A percentile compares a stretch with the other conserved stretches of the same genome.
Conservation (phyloP, 2,888 invertebrate species). For the Chelonus formosanus region DNA sequence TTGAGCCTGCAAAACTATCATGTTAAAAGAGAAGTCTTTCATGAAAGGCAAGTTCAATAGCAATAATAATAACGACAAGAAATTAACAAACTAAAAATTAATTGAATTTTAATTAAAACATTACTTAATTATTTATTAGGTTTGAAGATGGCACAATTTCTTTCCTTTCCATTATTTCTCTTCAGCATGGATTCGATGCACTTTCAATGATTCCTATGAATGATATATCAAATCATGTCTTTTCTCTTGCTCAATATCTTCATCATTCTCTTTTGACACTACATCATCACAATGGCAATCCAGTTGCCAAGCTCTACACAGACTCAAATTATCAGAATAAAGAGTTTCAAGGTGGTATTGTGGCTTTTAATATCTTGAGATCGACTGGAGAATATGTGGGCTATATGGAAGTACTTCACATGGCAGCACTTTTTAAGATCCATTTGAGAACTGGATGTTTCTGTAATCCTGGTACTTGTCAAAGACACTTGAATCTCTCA, state of each 20-base stretch:
- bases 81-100: no score
- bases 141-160: conserved; percentile 96
- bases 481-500: conserved; percentile 76
- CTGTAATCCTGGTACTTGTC: conserved; percentile 96
- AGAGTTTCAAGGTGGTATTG: conserved; percentile 80
- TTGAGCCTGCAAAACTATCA: conserved; percentile 78
- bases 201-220: conserved; percentile 71
- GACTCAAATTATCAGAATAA: conserved; percentile 74
- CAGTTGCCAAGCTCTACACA: conserved; percentile 77
- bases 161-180: conserved; percentile 83
- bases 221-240: conserved; percentile 78
- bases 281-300: conserved; percentile 77
- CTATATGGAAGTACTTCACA: conserved; percentile 88
- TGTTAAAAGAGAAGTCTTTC: conserved; percentile 73
- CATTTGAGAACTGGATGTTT: conserved; percentile 93
- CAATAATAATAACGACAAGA: no score
- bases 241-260: conserved; percentile 77
- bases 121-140: conserved; percentile 64
- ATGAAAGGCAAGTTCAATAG: conserved; percentile 72
- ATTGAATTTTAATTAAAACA: no score
- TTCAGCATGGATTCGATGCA: conserved; percentile 85
- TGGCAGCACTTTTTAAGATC: conserved; percentile 87
- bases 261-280: conserved; percentile 72
- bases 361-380: conserved; percentile 87
- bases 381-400: conserved; percentile 84